Conservation (phyloP, 2,797 vertebrate genomes). For the Coregonus sp. region DNA sequence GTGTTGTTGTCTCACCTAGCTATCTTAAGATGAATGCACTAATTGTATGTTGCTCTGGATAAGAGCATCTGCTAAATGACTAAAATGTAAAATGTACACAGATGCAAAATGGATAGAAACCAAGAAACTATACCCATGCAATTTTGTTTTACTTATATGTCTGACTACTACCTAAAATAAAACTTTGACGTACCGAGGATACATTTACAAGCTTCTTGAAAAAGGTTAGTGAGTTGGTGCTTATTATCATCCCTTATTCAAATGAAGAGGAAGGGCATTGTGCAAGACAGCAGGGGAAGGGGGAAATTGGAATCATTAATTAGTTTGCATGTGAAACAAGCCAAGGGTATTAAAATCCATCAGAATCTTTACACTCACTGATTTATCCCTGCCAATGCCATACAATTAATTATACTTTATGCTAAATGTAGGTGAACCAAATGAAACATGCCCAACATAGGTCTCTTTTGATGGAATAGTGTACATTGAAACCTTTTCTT, state of each 20-base stretch:
- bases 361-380: conserved; percentile 45
- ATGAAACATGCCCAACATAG: neutral
- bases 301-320: conserved; percentile 57
- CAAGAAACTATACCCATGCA: neutral
- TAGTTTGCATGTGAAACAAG: conserved; percentile 56
- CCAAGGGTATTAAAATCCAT: conserved; percentile 61
- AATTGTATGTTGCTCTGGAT: too few species aligned
- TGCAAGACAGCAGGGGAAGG: conserved; percentile 50
- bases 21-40: too few species aligned
- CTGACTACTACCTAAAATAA: neutral
- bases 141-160: neutral
- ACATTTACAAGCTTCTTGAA: neutral
- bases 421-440: neutral
- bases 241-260: conserved; percentile 44
- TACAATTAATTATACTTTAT: conserved; percentile 26
- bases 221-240: conserved; percentile 29
- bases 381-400: conserved; percentile 46
- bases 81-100: neutral
- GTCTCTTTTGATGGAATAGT: neutral
- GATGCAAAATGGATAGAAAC: neutral
- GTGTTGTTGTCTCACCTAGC: too few species aligned
- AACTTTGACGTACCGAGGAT: neutral
- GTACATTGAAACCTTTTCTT: neutral
- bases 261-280: conserved; percentile 52
- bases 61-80: too few species aligned